Evolutionary conservation across 2,113 vertebrate genomes (phyloP).

Genomic region (Pungitius pungitius): DNA sequence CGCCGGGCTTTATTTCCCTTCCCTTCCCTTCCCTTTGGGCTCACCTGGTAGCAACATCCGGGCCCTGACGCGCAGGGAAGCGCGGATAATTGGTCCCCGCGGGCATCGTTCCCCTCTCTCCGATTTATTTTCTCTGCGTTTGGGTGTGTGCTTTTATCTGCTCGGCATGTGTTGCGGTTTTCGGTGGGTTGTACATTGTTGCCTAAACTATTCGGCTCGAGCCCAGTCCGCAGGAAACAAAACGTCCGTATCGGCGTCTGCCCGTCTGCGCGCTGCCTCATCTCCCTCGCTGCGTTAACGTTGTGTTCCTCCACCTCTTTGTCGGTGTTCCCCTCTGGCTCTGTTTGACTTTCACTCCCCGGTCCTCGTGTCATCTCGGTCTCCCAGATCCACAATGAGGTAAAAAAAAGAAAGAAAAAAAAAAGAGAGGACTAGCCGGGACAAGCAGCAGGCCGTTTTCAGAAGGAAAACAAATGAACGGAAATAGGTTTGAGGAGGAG

Average conservation of each 20-base stretch:
- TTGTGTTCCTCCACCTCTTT: constrained; percentile 49
- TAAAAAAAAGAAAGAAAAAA: constrained; percentile 30
- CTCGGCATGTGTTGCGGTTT: constrained; percentile 40
- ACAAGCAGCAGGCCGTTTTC: constrained; percentile 65
- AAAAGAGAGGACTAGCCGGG: constrained; percentile 41
- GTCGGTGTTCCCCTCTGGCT: constrained; percentile 32
- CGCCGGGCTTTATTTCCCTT: constrained; percentile 39
- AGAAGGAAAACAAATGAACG: constrained; percentile 67
- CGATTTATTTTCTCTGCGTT: constrained; percentile 7
- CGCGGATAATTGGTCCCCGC: constrained; percentile 57
- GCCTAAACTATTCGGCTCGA: constrained; percentile 38
- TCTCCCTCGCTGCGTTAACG: constrained; percentile 32
- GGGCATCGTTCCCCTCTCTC: constrained; percentile 46
- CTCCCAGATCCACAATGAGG: constrained; percentile 35
- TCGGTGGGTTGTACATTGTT: constrained; percentile 43
- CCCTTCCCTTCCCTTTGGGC: constrained; percentile 45
- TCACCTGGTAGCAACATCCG: constrained; percentile 41
- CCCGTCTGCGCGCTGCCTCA: constrained; percentile 41
- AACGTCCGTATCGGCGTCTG: constrained; percentile 11
- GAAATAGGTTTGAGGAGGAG: constrained; percentile 69
- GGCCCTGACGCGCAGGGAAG: constrained; percentile 40
- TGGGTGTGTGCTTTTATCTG: constrained; percentile 28
- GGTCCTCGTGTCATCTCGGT: constrained; percentile 58
- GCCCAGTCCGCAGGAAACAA: constrained; percentile 35
- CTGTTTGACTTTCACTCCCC: constrained; percentile 45